Evolutionary conservation across 2,888 invertebrate species (phyloP), one percentile per base, ranked within the genome.

Genomic region (Stramonita haemastoma): DNA sequence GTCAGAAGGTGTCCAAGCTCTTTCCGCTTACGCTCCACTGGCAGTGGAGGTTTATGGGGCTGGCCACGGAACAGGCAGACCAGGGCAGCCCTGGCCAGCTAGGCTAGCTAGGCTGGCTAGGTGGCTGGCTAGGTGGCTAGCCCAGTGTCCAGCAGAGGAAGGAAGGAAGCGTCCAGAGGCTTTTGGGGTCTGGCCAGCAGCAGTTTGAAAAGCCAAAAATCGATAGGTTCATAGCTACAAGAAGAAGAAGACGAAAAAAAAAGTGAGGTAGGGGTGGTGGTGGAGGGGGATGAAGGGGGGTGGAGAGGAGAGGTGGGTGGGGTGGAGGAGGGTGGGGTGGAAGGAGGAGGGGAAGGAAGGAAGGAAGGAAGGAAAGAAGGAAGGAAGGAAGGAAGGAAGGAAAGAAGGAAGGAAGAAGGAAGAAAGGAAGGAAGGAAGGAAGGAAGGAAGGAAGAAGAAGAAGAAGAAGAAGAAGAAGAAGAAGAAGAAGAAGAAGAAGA

Each of bases 151-250:
- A 26, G 83, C 83, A 36, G 83, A 11, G 81, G 15, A 22, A 22
- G n/a, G 26, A 56, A 46, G 83, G 83, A 83, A n/a, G 57, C 57
- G 57, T 46, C 84, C 84, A 22, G 11, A 57, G 13, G 26, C 46
- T 36, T 6, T 26, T 5, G 26, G 22, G 15, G 73, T 36, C 73
- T 13, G 29, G 73, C 29, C 34, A n/a, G 70, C n/a, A 70, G 87
- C n/a, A 77, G 79, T 87, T 87, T 87, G 79, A 87, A 87, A 86
- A 86, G 66, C 70, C 86, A 86, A 70, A 88, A 88, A 88, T 88
- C 87, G 87, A 88, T 88, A 46, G 57, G 0, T 60, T 81, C 57
- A 88, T 57, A 81, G 60, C 22, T 1, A 22, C 17, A 26, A 83
- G 36, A 46, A 26, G 15, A 29, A 83, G 19, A 22, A 26, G 36